Evolutionary conservation across 92 coral and sea anemone genomes (phyloP).

Genomic region (Epizoanthus ramosus): DNA sequence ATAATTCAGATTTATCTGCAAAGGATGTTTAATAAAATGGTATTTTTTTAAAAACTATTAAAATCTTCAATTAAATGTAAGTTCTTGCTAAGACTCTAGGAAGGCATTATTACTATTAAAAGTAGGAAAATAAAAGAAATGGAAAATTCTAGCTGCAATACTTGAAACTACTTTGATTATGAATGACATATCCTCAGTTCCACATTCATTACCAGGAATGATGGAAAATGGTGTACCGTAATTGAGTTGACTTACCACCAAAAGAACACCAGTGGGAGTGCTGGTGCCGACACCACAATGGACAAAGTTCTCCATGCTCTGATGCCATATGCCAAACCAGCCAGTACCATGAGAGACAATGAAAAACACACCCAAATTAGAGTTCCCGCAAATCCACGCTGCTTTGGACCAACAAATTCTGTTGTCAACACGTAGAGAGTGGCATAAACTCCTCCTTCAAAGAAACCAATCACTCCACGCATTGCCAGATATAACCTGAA

Average conservation of each 20-base stretch:
- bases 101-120: too few relatives aligned
- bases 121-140: too few relatives aligned
- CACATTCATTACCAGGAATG: too few relatives aligned
- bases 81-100: too few relatives aligned
- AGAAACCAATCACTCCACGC: slow-evolving; percentile 82
- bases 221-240: too few relatives aligned
- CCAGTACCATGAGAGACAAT: slow-evolving; percentile 70
- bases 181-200: too few relatives aligned
- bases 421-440: slow-evolving; percentile 87
- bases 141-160: too few relatives aligned
- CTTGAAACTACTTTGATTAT: too few relatives aligned
- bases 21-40: too few relatives aligned
- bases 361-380: slow-evolving; percentile 85
- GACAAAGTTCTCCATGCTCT: slow-evolving; percentile 88
- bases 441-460: slow-evolving; percentile 88
- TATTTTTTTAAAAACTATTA: too few relatives aligned
- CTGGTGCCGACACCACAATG: slow-evolving; percentile 90
- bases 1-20: too few relatives aligned
- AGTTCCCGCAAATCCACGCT: slow-evolving; percentile 88
- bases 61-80: too few relatives aligned
- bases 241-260: slow-evolving; percentile 79
- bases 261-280: slow-evolving; percentile 72
- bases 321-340: slow-evolving; percentile 86
- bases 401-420: slow-evolving; percentile 96
- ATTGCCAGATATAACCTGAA: slow-evolving; percentile 78